Conservation (phyloP, 2,888 invertebrate species). For the Neocrepidodera transversa region DNA sequence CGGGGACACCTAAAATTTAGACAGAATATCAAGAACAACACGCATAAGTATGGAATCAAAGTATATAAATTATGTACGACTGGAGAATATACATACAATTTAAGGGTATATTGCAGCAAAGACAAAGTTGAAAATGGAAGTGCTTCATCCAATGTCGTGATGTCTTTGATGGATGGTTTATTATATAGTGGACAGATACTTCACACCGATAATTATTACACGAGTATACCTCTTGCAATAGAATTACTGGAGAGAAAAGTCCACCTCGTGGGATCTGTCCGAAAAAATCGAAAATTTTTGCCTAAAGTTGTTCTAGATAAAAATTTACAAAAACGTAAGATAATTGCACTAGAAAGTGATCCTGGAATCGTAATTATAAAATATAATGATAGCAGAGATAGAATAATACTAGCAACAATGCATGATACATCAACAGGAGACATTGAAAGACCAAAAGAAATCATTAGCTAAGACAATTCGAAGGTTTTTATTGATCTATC, state of each 20-base stretch:
- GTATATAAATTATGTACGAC: background rate
- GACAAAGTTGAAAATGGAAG: background rate
- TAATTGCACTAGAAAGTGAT: too few relatives aligned
- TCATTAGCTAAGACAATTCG: too few relatives aligned
- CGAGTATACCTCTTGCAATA: background rate
- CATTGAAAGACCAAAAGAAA: too few relatives aligned
- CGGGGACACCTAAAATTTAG: background rate
- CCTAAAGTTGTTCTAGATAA: too few relatives aligned
- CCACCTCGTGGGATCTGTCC: background rate
- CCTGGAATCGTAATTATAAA: too few relatives aligned
- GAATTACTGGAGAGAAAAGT: background rate
- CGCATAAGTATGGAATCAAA: background rate
- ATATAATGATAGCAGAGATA: too few relatives aligned
- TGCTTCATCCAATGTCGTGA: background rate
- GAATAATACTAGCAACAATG: too few relatives aligned
- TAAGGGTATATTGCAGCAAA: background rate
- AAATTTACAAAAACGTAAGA: too few relatives aligned
- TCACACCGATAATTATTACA: slow-evolving; percentile 9
- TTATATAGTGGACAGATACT: background rate
- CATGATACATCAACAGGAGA: too few relatives aligned
- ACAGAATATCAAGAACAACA: too few relatives aligned
- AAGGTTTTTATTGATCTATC: background rate
- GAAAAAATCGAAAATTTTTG: too few relatives aligned
- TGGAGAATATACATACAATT: background rate
- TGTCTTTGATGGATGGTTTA: background rate